Percentiles rank a stretch among this genome's conserved stretches.
These are phyloP conservation scores for Arctopsyche grandis DNA, from an alignment of 1,140 invertebrate species.

Conservation along the genomic window DNA sequence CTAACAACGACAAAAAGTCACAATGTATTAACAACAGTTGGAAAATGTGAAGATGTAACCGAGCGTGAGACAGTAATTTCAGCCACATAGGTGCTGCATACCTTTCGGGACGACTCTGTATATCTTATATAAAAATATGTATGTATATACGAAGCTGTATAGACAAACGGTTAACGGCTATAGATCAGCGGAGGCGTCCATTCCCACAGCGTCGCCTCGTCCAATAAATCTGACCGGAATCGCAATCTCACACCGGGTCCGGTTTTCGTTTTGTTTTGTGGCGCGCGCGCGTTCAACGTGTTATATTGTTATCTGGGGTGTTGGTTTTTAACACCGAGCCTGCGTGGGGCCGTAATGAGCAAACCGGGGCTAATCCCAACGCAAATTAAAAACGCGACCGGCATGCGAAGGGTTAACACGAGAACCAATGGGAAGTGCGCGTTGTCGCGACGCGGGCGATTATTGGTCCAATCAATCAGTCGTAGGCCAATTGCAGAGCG, in stretches of 20 bases:
- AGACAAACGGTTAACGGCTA: background rate
- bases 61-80: too few species aligned
- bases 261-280: slow-evolving; percentile 40
- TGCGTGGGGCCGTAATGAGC: slow-evolving; percentile 31
- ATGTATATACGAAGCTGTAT: too few species aligned
- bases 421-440: too few species aligned
- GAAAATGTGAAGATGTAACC: too few species aligned
- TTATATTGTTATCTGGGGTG: slow-evolving; percentile 42
- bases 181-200: background rate
- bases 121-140: too few species aligned
- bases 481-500: too few species aligned
- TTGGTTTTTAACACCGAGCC: slow-evolving; percentile 34
- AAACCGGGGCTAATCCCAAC: slow-evolving; percentile 43
- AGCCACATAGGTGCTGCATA: too few species aligned
- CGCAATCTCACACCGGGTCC: slow-evolving; percentile 31
- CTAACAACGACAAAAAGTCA: too few species aligned
- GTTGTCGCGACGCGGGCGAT: too few species aligned
- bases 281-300: background rate
- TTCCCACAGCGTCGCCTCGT: slow-evolving; percentile 30
- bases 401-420: background rate
- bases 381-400: slow-evolving; percentile 53
- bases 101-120: too few species aligned
- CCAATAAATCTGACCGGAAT: slow-evolving; percentile 41
- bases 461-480: too few species aligned
- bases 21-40: too few species aligned